Conservation (phyloP, 1,140 invertebrate species). For the Caenorhabditis remanei region DNA sequence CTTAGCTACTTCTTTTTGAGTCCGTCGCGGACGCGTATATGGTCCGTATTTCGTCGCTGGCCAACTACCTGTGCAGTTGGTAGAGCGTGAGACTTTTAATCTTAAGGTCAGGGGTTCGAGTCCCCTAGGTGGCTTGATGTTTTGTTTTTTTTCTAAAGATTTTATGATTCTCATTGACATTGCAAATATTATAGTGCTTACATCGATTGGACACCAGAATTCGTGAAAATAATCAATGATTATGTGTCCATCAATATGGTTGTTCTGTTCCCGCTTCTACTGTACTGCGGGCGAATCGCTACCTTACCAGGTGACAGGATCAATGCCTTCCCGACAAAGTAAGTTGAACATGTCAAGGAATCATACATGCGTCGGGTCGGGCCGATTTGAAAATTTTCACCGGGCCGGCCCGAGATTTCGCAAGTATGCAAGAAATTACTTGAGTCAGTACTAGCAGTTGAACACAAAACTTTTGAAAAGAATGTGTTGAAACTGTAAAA, state of each 20-base stretch:
- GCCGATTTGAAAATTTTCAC: too few relatives aligned
- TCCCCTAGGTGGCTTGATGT: conserved; percentile 37
- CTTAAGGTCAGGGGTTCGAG: conserved; percentile 48
- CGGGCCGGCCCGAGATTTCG: too few relatives aligned
- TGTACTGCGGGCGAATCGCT: conserved; percentile 40
- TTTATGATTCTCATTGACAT: too few relatives aligned
- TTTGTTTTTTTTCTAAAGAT: neutral
- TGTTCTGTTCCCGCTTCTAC: conserved; percentile 2
- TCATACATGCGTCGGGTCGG: neutral
- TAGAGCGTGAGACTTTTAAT: conserved; percentile 34
- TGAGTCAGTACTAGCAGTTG: neutral
- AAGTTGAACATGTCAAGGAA: neutral
- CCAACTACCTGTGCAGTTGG: too few relatives aligned
- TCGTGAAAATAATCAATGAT: conserved; percentile 20
- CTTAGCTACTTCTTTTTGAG: too few relatives aligned
- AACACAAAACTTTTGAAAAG: neutral
- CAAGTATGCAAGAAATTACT: too few relatives aligned
- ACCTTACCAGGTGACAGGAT: conserved; percentile 18
- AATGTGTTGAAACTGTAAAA: too few relatives aligned
- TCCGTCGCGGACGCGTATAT: too few relatives aligned
- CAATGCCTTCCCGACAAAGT: conserved; percentile 56
- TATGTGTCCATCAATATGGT: conserved; percentile 4
- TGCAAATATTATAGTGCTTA: neutral
- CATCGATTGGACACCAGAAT: conserved; percentile 24
- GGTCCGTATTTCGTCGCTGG: too few relatives aligned